Base-by-base conservation (phyloP, 2,888 invertebrate genomes). In the Crepidodera aurea region DNA sequence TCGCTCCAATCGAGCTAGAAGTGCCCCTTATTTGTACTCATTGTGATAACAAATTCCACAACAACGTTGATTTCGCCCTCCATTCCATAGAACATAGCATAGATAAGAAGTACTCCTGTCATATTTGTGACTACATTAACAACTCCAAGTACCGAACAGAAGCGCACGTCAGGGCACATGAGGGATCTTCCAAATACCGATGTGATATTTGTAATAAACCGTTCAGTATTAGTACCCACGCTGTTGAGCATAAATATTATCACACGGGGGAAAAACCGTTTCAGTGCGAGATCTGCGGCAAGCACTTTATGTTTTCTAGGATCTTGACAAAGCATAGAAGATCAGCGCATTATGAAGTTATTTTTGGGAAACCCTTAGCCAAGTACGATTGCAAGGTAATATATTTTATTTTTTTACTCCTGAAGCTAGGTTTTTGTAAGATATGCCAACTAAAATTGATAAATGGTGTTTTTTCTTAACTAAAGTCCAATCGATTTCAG, bases 221-320 rank as follows among this genome's bases (percentile, higher is more conserved):
- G 5, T 77, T 75, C 60, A 69, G 71, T 7, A 75, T 73, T 13
- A 73, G 73, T 46, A 73, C 72, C 2, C 74, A 76, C 16, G 72
- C 75, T 4, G 68, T 68, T n/a, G 74, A 75, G 46, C 77, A 77
- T 56, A 70, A 71, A 37, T 69, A 73, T 53, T 71, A 72, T 27
- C 78, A 78, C 51, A 76, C 75, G 25, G 73, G 76, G 7, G 77
- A 78, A 39, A 76, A 82, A 63, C 82, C 83, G 48, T 84, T 84
- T 73, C 82, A 82, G 64, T 84, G 84, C 72, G 83, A 83, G 58
- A 81, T 83, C 8, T 84, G 84, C 69, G 80, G 82, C 68, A 83
- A 83, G 53, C 81, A 82, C 12, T 84, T 83, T 61, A 82, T 82
- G 56, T 74, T 75, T 53, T 75, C 74, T 7, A 83, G 84, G 66